Percentiles rank a stretch among this genome's conserved stretches.
Evolutionary conservation across 2,797 vertebrate species (phyloP).

Genomic region (Sebastes paucispinis): DNA sequence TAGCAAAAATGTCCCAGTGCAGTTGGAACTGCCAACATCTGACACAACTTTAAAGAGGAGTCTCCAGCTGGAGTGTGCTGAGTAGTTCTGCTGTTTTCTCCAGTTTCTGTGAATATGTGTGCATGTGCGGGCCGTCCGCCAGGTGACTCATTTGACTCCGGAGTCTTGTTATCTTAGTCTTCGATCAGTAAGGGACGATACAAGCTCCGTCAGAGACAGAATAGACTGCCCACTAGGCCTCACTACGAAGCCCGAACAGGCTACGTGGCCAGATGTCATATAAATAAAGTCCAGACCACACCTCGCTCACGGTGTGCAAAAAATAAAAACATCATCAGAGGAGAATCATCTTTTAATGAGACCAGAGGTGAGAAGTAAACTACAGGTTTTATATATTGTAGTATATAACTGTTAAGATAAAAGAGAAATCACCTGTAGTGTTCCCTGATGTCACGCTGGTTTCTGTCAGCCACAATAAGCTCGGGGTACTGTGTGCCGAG

Average conservation of each 20-base stretch:
- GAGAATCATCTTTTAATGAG: slow-evolving; percentile 23
- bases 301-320: neutral
- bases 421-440: slow-evolving; percentile 29
- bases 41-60: neutral
- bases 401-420: slow-evolving; percentile 12
- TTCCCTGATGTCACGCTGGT: neutral
- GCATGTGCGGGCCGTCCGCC: neutral
- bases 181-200: slow-evolving; percentile 9
- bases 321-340: neutral
- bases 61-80: neutral
- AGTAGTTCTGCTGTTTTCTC: neutral
- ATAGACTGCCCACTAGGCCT: neutral
- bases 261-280: neutral
- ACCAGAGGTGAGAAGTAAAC: slow-evolving; percentile 14
- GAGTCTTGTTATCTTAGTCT: slow-evolving; percentile 9
- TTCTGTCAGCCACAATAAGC: slow-evolving; percentile 14
- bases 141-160: slow-evolving; percentile 8
- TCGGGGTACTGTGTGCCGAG: neutral
- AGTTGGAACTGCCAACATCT: neutral
- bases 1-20: neutral
- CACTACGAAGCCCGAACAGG: neutral
- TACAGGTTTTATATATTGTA: neutral
- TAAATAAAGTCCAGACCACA: neutral
- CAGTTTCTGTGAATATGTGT: neutral
- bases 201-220: neutral